Evolutionary conservation across 2,888 invertebrate species (phyloP).

Genomic region (Romanomermis culicivorax): DNA sequence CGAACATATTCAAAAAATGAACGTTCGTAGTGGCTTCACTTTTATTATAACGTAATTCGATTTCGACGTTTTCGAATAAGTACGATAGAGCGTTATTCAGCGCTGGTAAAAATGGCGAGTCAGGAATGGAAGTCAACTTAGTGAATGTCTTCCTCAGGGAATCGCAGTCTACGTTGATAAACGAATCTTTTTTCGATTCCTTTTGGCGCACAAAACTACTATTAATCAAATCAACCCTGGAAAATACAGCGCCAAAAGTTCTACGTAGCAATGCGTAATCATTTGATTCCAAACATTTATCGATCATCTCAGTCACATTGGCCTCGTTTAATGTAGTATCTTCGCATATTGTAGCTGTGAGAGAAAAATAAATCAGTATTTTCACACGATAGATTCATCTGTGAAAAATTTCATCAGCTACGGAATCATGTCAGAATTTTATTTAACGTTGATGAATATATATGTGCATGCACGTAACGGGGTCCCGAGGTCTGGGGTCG

Average conservation of each 20-base stretch:
- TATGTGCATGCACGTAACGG: too few relatives aligned
- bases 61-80: slow-evolving; percentile 47
- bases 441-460: too few relatives aligned
- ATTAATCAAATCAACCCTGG: slow-evolving; percentile 44
- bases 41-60: slow-evolving; percentile 46
- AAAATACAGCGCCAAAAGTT: slow-evolving; percentile 55
- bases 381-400: too few relatives aligned
- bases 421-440: too few relatives aligned
- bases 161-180: slow-evolving; percentile 26
- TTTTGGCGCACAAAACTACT: slow-evolving; percentile 43
- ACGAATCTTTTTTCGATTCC: not conserved
- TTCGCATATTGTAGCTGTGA: not conserved
- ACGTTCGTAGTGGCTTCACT: too few relatives aligned
- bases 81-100: slow-evolving; percentile 52
- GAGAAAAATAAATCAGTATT: not conserved
- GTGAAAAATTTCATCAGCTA: too few relatives aligned
- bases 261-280: slow-evolving; percentile 50
- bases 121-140: slow-evolving; percentile 33
- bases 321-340: slow-evolving; percentile 47
- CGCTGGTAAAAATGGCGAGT: slow-evolving; percentile 40
- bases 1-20: slow-evolving; percentile 37
- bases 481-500: too few relatives aligned
- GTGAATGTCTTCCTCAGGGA: slow-evolving; percentile 49
- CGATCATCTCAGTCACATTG: slow-evolving; percentile 49
- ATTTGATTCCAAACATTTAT: slow-evolving; percentile 46